phyloP scores from a whole-genome alignment of 2,888 invertebrate species.

The Epicampocera succincta region DNA sequence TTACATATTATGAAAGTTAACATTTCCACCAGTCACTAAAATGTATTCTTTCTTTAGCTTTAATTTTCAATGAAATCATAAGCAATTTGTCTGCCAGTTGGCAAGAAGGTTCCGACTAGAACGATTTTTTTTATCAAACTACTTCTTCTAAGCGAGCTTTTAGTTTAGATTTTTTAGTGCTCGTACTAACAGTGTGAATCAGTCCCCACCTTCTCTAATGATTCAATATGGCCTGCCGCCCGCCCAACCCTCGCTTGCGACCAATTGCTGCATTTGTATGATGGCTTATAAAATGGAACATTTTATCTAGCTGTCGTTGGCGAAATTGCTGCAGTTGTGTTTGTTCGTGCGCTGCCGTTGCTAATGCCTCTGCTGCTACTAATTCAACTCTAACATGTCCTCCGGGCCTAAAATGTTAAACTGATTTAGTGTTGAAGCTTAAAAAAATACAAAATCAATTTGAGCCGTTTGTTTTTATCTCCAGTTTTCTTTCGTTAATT shows the following conservation, averaged over 20 bases:
- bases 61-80: no score
- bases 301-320: conserved; percentile 47
- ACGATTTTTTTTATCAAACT: no score
- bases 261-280: background rate
- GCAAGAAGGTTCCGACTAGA: no score
- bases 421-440: conserved; percentile 72
- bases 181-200: no score
- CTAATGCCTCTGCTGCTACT: conserved; percentile 57
- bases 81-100: no score
- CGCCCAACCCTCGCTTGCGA: background rate
- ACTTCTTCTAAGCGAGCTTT: no score
- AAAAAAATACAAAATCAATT: conserved; percentile 78
- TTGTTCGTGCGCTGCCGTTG: conserved; percentile 24
- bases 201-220: no score
- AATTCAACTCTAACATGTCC: conserved; percentile 69
- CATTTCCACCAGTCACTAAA: no score
- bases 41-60: no score
- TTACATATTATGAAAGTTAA: no score
- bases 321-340: conserved; percentile 22
- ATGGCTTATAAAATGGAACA: conserved; percentile 40
- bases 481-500: conserved; percentile 10
- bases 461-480: conserved; percentile 73
- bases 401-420: conserved; percentile 70
- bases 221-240: background rate
- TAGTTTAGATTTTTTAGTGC: no score